Conservation (phyloP, 2,113 vertebrate species). For the Hypanus sabinus region DNA sequence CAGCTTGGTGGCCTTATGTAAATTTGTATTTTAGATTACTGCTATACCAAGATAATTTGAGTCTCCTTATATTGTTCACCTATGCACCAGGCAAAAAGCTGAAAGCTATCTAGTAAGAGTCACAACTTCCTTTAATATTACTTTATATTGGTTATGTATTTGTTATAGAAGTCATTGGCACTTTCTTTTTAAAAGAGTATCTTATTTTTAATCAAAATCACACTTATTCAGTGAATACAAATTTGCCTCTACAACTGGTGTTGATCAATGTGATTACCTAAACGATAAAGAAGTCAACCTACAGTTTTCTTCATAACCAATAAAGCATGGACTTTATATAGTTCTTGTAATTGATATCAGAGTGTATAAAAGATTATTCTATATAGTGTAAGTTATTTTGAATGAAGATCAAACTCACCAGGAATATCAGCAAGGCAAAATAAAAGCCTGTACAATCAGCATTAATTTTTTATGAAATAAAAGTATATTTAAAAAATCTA, state of each 20-base stretch:
- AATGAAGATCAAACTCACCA: conserved; percentile 11
- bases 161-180: not conserved
- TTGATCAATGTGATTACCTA: not conserved
- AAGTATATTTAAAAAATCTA: conserved; percentile 3
- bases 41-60: conserved; percentile 42
- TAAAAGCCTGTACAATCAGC: not conserved
- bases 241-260: not conserved
- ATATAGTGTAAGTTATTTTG: conserved; percentile 36
- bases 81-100: not conserved
- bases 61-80: conserved; percentile 30
- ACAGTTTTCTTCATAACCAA: not conserved
- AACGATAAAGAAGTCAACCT: not conserved
- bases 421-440: conserved; percentile 7
- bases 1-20: conserved; percentile 56
- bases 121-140: conserved; percentile 33
- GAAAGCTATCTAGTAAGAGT: conserved; percentile 6
- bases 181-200: not conserved
- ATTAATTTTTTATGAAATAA: conserved; percentile 30
- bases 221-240: not conserved
- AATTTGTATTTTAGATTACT: conserved; percentile 48
- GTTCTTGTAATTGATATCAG: not conserved
- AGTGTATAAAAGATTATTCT: conserved; percentile 20
- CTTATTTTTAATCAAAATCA: conserved; percentile 19
- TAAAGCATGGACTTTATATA: not conserved
- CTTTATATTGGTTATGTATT: not conserved